These are phyloP conservation scores for Galemys pyrenaicus DNA, from an alignment of 2,113 vertebrate genomes.

Conservation along the genomic window DNA sequence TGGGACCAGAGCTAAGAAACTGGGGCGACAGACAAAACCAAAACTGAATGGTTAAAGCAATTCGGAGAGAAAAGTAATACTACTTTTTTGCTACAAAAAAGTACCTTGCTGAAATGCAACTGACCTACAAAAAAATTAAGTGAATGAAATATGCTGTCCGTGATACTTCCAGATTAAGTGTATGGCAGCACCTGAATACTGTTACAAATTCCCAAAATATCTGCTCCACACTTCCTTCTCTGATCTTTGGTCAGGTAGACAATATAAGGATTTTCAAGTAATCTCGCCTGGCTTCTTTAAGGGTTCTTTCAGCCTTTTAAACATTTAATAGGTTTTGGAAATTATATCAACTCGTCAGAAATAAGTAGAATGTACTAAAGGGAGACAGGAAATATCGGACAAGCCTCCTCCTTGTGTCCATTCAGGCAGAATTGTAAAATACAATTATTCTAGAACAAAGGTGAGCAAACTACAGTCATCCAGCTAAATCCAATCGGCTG, in stretches of 20 bases:
- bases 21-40: constrained; percentile 24
- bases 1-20: not conserved
- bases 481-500: not conserved
- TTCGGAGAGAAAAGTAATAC: not conserved
- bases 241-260: not conserved
- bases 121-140: constrained; percentile 19
- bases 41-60: constrained; percentile 26
- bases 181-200: not conserved
- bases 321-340: constrained; percentile 59
- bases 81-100: constrained; percentile 24
- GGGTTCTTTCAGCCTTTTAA: constrained; percentile 20
- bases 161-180: not conserved
- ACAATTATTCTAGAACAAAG: constrained; percentile 62
- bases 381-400: constrained; percentile 19
- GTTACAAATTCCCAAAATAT: constrained; percentile 55
- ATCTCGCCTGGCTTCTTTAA: not conserved
- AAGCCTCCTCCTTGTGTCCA: constrained; percentile 19
- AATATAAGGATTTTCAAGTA: constrained; percentile 52
- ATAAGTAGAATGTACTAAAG: constrained; percentile 49
- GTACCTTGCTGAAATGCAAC: not conserved
- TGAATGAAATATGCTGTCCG: constrained; percentile 9
- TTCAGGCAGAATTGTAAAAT: not conserved
- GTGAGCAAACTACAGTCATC: constrained; percentile 27
- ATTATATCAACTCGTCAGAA: constrained; percentile 31
- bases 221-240: constrained; percentile 11